These are phyloP conservation scores for Euzophera pinguis DNA, from an alignment of 2,888 invertebrate genomes.

Conservation along the genomic window DNA sequence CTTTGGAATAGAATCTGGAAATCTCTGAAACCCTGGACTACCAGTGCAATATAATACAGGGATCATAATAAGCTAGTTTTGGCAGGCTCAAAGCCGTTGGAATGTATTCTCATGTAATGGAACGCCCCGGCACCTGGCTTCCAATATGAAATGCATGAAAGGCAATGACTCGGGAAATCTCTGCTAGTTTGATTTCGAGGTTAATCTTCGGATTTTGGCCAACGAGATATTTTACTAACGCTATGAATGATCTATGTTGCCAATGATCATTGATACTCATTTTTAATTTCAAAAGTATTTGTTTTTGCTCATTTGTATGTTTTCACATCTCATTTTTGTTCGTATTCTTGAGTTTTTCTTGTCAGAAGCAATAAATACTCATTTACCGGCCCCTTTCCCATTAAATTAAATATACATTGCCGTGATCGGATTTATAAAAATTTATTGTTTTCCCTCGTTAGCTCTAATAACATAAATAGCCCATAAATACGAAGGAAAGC, in stretches of 20 bases:
- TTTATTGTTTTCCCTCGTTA: conserved; percentile 39
- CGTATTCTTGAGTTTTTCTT: neutral
- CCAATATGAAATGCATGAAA: conserved; percentile 10
- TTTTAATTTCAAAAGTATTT: too few species aligned
- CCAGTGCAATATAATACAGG: conserved; percentile 1
- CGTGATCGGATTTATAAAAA: conserved; percentile 37
- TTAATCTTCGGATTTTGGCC: too few species aligned
- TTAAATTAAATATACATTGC: conserved; percentile 44
- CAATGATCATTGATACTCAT: too few species aligned
- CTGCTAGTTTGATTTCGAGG: too few species aligned
- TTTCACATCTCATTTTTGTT: neutral
- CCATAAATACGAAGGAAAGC: conserved; percentile 33
- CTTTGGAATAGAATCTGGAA: neutral
- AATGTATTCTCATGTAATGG: conserved; percentile 14
- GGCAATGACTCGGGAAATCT: neutral
- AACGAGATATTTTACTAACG: too few species aligned
- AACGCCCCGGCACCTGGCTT: conserved; percentile 8
- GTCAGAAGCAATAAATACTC: conserved; percentile 32
- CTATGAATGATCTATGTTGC: too few species aligned
- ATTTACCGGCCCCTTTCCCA: conserved; percentile 28
- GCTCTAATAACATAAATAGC: conserved; percentile 37
- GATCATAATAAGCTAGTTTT: conserved; percentile 9
- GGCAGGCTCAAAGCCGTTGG: neutral
- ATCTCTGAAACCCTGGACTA: too few species aligned
- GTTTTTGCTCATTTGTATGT: too few species aligned